Conservation (phyloP, 1,140 invertebrate genomes). For the Apocrypta bakeri region DNA sequence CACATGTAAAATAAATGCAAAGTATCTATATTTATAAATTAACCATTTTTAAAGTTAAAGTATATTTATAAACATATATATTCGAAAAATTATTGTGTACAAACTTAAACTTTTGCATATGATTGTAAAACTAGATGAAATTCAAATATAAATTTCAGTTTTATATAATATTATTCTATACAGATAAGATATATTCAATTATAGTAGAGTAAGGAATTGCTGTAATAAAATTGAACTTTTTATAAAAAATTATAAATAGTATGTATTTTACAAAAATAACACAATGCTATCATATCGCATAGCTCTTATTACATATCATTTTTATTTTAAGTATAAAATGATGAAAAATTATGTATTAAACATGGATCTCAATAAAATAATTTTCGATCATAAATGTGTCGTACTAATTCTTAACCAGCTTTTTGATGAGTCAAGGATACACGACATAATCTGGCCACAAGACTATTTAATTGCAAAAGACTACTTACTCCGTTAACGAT, state of each 20-base stretch:
- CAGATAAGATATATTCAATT: background rate
- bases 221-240: background rate
- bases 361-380: conserved; percentile 13
- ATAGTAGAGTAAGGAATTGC: background rate
- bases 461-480: conserved; percentile 91
- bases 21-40: background rate
- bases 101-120: background rate
- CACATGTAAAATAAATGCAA: background rate
- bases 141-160: background rate
- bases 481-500: conserved; percentile 92
- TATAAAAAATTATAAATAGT: conserved; percentile 43
- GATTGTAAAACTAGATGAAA: background rate
- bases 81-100: background rate
- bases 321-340: background rate
- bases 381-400: background rate
- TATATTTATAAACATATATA: background rate
- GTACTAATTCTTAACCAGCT: conserved; percentile 16
- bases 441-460: conserved; percentile 88
- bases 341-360: conserved; percentile 1
- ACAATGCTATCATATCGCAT: background rate
- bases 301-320: background rate
- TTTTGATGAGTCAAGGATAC: conserved; percentile 55
- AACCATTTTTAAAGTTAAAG: background rate
- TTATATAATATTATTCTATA: background rate
- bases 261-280: conserved; percentile 45